Evolutionary conservation across 2,113 vertebrate genomes (phyloP).

Genomic region (Vidua macroura): DNA sequence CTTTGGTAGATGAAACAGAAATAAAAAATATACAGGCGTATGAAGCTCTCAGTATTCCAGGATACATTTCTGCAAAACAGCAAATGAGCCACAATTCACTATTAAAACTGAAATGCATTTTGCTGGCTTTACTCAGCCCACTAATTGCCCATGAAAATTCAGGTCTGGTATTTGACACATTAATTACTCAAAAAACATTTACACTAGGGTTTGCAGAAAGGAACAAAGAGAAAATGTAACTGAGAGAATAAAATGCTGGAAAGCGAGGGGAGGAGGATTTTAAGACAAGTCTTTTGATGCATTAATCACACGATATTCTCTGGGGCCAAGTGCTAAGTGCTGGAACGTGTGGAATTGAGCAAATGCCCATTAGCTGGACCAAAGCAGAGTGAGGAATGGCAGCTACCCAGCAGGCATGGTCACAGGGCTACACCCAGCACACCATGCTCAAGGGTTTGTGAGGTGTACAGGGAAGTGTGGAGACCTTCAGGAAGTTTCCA

Average conservation of each 20-base stretch:
- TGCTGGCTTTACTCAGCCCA: slow-evolving; percentile 55
- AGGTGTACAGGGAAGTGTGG: neutral
- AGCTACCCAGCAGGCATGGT: neutral
- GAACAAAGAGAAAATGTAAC: slow-evolving; percentile 57
- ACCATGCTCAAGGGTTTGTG: neutral
- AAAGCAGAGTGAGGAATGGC: neutral
- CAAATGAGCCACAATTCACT: slow-evolving; percentile 45
- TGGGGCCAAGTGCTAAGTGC: neutral
- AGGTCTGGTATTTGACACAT: slow-evolving; percentile 62
- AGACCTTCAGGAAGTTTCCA: neutral
- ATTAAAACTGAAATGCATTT: slow-evolving; percentile 47
- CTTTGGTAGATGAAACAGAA: neutral
- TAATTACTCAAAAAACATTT: slow-evolving; percentile 69
- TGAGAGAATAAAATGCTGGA: slow-evolving; percentile 41
- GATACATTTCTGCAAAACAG: slow-evolving; percentile 38
- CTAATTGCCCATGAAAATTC: slow-evolving; percentile 70
- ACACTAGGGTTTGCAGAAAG: slow-evolving; percentile 53
- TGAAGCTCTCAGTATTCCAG: neutral
- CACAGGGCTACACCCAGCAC: neutral
- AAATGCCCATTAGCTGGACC: neutral
- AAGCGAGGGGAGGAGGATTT: neutral
- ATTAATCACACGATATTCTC: neutral
- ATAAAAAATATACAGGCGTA: neutral
- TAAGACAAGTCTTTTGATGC: slow-evolving; percentile 21
- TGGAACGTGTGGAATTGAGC: neutral